Conservation (phyloP, 1,140 invertebrate genomes). For the Eurosta solidaginis region DNA sequence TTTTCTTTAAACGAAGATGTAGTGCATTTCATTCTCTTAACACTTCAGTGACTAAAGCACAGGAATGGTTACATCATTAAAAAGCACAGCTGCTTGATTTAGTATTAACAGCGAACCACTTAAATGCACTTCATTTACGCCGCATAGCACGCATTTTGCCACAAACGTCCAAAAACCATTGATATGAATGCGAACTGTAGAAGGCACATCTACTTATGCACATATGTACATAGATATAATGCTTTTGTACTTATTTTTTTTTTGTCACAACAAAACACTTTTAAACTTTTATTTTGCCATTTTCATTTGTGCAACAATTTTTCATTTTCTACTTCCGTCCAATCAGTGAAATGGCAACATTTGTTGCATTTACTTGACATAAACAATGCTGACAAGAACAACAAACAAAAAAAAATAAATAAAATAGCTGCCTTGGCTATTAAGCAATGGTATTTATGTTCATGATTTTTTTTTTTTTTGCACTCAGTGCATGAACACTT, state of each 20-base stretch:
- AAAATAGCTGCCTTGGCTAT: not conserved
- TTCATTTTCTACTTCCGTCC: constrained; percentile 4
- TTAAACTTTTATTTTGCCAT: not conserved
- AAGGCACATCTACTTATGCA: too few relatives aligned
- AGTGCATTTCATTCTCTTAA: too few relatives aligned
- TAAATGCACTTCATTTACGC: constrained; percentile 2
- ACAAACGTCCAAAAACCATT: not conserved
- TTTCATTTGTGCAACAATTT: not conserved
- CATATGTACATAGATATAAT: too few relatives aligned
- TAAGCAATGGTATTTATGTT: not conserved
- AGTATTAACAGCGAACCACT: too few relatives aligned
- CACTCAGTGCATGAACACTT: not conserved
- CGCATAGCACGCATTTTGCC: not conserved
- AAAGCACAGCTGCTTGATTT: too few relatives aligned
- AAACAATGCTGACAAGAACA: not conserved
- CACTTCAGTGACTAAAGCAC: too few relatives aligned
- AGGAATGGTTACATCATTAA: too few relatives aligned
- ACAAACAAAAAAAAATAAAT: not conserved
- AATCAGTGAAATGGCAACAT: not conserved
- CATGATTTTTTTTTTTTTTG: not conserved
- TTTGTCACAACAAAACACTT: not conserved
- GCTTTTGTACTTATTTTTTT: not conserved
- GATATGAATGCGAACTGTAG: not conserved
- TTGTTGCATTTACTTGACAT: constrained; percentile 2
- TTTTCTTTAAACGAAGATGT: too few relatives aligned